These are phyloP conservation scores for Botrylloides violaceus DNA, from an alignment of 23 tunicate genomes.

Conservation along the genomic window DNA sequence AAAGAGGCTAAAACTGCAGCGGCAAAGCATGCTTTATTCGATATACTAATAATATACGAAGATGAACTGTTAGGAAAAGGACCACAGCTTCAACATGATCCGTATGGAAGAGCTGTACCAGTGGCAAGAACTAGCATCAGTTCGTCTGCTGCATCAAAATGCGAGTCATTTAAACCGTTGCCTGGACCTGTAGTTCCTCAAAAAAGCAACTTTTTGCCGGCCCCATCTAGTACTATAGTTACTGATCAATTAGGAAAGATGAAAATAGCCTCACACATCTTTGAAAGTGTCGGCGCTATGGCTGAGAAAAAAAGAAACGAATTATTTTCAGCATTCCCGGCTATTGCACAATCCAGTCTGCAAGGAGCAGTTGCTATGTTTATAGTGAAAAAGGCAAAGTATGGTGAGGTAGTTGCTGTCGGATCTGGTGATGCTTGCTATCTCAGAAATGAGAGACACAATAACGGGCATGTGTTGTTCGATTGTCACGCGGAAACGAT, in stretches of 20 bases:
- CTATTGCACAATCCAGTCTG: not conserved
- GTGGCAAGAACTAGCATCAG: not conserved
- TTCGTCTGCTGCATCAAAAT: not conserved
- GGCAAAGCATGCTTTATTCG: conserved; percentile 3
- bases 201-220: conserved; percentile 17
- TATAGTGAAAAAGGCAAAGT: conserved; percentile 1
- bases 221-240: conserved; percentile 2
- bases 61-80: not conserved
- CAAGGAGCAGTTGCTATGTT: conserved; percentile 9
- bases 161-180: not conserved
- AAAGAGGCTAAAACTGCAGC: conserved; percentile 26
- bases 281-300: conserved; percentile 11
- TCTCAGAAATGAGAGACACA: not conserved
- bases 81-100: not conserved
- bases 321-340: not conserved
- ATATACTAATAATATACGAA: not conserved
- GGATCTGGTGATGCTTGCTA: conserved; percentile 17
- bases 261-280: not conserved
- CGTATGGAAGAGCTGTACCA: conserved; percentile 19
- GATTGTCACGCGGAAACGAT: conserved; percentile 28
- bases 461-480: not conserved
- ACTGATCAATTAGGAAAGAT: not conserved
- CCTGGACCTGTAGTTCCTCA: conserved; percentile 5
- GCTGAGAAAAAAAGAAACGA: conserved; percentile 4
- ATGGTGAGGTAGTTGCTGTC: conserved; percentile 23